phyloP scores from a whole-genome alignment of 2,888 invertebrate species.

The Stenodema calcarata region DNA sequence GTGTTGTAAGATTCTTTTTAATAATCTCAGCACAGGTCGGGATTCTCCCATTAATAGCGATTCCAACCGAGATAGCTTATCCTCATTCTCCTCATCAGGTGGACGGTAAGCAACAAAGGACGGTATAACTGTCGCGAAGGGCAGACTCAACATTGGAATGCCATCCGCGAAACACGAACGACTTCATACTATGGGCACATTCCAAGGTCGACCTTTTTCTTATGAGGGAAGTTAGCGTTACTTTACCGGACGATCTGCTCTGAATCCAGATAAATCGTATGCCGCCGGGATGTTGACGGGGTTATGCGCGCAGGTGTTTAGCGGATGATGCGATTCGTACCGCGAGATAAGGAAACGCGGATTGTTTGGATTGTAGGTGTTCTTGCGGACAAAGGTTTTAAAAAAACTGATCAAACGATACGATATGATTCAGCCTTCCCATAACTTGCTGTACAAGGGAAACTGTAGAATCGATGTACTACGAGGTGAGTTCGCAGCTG shows the following conservation, averaged over 20 bases:
- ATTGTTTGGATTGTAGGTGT: background rate
- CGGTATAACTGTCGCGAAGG: background rate
- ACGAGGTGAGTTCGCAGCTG: too few relatives aligned
- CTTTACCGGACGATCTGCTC: background rate
- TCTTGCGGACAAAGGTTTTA: background rate
- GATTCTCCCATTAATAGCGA: background rate
- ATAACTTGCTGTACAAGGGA: too few relatives aligned
- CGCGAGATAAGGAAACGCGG: background rate
- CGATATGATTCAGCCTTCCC: too few relatives aligned
- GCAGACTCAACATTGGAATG: background rate
- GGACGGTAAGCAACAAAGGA: conserved; percentile 11
- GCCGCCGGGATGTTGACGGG: background rate
- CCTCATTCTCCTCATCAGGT: conserved; percentile 12
- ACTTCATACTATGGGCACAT: background rate
- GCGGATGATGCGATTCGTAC: background rate
- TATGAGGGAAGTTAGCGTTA: conserved; percentile 10
- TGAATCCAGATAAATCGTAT: background rate
- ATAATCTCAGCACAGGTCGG: background rate
- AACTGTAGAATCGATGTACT: too few relatives aligned
- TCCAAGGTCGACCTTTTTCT: background rate
- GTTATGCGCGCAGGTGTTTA: background rate
- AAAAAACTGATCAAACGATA: too few relatives aligned
- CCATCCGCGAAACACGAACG: conserved; percentile 9
- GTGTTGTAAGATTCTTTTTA: background rate
- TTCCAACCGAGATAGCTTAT: background rate